Base-by-base conservation (phyloP, 2,888 invertebrate species). In the Ctena decussata region DNA sequence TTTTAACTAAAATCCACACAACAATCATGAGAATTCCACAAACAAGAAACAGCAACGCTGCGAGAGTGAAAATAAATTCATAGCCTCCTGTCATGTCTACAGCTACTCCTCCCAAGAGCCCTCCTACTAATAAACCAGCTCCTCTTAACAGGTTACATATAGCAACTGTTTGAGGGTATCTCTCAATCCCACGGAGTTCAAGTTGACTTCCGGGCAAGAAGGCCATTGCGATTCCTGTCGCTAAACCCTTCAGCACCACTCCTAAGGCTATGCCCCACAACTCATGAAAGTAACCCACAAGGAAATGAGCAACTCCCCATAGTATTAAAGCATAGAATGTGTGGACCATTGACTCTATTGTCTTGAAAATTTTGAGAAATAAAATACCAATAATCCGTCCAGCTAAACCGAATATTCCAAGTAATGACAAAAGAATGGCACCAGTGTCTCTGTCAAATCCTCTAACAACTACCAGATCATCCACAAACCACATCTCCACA, bases 401-500 rank as follows among this genome's bases (percentile, higher is more conserved):
- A 44, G 73, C 18, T 30, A 87, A 77, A 15, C 87, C 87, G 30
- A 80, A 60, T 21, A 80, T 69, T 12, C 87, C 87, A 39, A 84
- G 82, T 15, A 87, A 35, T 12, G 87, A 82, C 6, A 87, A 35
- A 12, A 87, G 53, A 6, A 46, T 44, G 21, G 84, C 39, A 8
- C 82, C 87, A 6, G n/a, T 71, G 27, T 77, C 46, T 21, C 32
- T 49, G 0, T 73, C 60, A 35, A 77, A 78, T 0, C 87, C 87
- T 71, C 77, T 84, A 18, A 82, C 27, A 2, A 87, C 76, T n/a
- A 70, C 49, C 5, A 87, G 30, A 65, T 87, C 87, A 0, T 60
- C 82, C 24, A 53, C 37, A 49, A 87, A 87, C 87, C 82, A 82
- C 30, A 73, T 77, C 44, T 87, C 87, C 24, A 87, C 80, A 12